Evolutionary conservation across 1,140 invertebrate species (phyloP).

Genomic region (Aricia agestis): DNA sequence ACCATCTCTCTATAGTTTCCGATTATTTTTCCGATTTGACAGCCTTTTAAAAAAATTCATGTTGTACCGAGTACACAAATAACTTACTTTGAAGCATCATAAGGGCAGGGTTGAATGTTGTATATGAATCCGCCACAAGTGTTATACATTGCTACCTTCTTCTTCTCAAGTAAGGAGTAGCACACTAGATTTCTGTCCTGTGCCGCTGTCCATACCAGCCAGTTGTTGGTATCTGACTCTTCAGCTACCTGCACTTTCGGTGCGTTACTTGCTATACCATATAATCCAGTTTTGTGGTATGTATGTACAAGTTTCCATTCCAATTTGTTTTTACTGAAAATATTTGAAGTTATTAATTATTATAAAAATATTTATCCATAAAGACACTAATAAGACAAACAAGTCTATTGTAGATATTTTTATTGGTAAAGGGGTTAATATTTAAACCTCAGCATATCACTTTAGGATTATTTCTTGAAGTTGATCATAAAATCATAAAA

Average conservation of each 20-base stretch:
- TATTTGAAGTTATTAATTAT: background rate
- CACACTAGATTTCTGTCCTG: constrained; percentile 81
- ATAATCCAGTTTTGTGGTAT: constrained; percentile 48
- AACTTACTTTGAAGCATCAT: constrained; percentile 81
- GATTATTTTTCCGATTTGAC: no score
- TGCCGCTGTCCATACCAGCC: constrained; percentile 78
- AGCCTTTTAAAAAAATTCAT: no score
- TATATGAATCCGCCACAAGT: constrained; percentile 83
- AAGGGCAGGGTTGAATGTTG: constrained; percentile 79
- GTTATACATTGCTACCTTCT: constrained; percentile 71
- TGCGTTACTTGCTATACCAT: constrained; percentile 46
- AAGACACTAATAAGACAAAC: no score
- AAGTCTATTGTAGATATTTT: no score
- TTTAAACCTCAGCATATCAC: no score
- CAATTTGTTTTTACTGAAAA: constrained; percentile 55
- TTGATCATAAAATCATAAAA: no score
- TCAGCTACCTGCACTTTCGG: constrained; percentile 37
- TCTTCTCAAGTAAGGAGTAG: constrained; percentile 62
- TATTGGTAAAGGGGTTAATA: no score
- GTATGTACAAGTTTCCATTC: constrained; percentile 44
- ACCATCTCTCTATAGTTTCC: no score
- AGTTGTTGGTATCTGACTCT: constrained; percentile 23
- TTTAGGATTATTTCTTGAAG: no score
- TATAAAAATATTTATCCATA: no score
- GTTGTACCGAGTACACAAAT: no score